These are phyloP conservation scores for Thereva unica DNA, from an alignment of 2,888 invertebrate species.

Conservation along the genomic window DNA sequence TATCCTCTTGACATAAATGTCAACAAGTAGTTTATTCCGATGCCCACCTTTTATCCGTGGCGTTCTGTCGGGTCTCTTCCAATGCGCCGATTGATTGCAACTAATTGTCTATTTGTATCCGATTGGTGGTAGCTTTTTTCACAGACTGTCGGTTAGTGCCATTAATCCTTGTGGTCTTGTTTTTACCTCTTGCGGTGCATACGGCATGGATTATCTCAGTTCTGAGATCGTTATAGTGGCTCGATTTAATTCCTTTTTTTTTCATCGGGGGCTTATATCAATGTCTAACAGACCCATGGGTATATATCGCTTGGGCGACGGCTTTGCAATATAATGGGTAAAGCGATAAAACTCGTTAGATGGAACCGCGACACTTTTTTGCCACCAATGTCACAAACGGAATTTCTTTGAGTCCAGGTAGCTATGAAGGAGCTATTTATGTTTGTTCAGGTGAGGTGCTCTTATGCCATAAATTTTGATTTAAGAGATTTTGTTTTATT, in stretches of 20 bases:
- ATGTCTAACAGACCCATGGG: constrained; percentile 21
- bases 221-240: constrained; percentile 29
- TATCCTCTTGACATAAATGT: constrained; percentile 37
- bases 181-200: constrained; percentile 17
- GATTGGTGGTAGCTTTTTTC: constrained; percentile 25
- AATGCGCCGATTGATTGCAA: constrained; percentile 37
- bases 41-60: constrained; percentile 22
- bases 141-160: constrained; percentile 21
- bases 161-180: constrained; percentile 31
- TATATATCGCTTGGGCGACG: constrained; percentile 12
- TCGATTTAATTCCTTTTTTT: constrained; percentile 13
- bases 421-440: too few species aligned
- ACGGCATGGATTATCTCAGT: constrained; percentile 23
- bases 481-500: too few species aligned
- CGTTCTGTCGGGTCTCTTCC: constrained; percentile 1
- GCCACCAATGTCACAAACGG: constrained; percentile 27
- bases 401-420: constrained; percentile 16
- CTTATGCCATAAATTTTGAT: too few species aligned
- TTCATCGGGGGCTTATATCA: constrained; percentile 6
- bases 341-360: constrained; percentile 22
- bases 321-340: constrained; percentile 5
- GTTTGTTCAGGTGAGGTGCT: too few species aligned
- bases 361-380: constrained; percentile 37
- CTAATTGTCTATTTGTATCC: constrained; percentile 39
- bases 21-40: constrained; percentile 35